Evolutionary conservation across 1,140 invertebrate genomes (phyloP).

Genomic region (Myzus persicae): DNA sequence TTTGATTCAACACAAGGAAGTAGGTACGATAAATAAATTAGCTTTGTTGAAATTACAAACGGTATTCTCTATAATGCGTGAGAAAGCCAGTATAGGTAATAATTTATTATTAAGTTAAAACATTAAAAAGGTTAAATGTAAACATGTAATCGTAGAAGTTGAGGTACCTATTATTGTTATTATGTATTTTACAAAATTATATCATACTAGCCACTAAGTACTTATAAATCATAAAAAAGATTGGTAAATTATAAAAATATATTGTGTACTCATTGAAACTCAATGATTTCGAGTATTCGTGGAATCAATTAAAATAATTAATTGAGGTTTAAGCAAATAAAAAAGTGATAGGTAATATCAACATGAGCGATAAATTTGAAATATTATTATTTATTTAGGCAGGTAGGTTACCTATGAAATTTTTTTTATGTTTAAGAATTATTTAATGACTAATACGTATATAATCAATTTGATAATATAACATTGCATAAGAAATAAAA

Average conservation of each 20-base stretch:
- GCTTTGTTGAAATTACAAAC: not conserved
- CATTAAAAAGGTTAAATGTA: not conserved
- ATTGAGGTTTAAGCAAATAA: not conserved
- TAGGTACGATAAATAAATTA: not conserved
- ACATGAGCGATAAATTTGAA: not conserved
- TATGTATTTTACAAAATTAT: not conserved
- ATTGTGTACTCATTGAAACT: not conserved
- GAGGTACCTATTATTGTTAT: not conserved
- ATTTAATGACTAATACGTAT: not conserved
- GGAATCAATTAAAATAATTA: not conserved
- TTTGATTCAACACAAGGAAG: not conserved
- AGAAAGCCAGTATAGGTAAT: not conserved
- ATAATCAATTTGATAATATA: not conserved
- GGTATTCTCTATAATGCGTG: not conserved
- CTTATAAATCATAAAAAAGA: not conserved
- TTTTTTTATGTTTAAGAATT: not conserved
- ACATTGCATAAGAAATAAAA: not conserved
- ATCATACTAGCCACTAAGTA: not conserved
- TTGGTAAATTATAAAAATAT: not conserved
- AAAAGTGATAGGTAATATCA: not conserved
- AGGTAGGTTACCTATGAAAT: not conserved
- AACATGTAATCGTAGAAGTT: not conserved
- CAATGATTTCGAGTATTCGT: not conserved
- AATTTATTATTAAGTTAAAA: not conserved
- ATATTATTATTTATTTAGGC: not conserved